phyloP scores from a whole-genome alignment of 2,797 vertebrate species.

The Xerus rutilus region DNA sequence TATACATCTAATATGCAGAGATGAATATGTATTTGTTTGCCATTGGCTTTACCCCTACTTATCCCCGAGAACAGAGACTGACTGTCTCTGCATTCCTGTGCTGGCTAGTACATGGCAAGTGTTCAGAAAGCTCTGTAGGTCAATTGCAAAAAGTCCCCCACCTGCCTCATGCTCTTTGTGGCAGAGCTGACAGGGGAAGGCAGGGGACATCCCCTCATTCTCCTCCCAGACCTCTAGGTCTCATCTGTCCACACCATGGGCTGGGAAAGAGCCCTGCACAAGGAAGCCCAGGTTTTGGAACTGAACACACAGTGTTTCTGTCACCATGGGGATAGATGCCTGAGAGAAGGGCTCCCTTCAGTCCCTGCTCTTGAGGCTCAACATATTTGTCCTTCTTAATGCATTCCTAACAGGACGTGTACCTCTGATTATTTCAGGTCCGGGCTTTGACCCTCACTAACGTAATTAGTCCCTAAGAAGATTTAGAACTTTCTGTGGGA shows the following conservation, averaged over 20 bases:
- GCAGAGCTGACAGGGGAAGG: not conserved
- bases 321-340: not conserved
- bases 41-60: not conserved
- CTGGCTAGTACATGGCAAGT: not conserved
- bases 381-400: slow-evolving; percentile 73
- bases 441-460: not conserved
- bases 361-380: slow-evolving; percentile 55
- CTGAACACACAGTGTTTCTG: rapidly evolving
- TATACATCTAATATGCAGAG: rapidly evolving
- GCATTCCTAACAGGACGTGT: slow-evolving; percentile 32
- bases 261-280: not conserved
- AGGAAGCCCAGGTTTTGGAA: not conserved
- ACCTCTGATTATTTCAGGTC: slow-evolving; percentile 60
- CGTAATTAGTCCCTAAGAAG: slow-evolving; percentile 40
- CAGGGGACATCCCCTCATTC: no score
- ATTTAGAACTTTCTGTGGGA: slow-evolving; percentile 48
- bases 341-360: slow-evolving; percentile 41
- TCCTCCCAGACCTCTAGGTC: not conserved
- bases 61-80: not conserved
- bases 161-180: not conserved
- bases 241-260: not conserved
- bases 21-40: not conserved
- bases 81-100: not conserved
- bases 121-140: not conserved
- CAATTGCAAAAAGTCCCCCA: not conserved